Base-by-base conservation (phyloP, 1,140 invertebrate species). In the Polypedilum vanderplanki region DNA sequence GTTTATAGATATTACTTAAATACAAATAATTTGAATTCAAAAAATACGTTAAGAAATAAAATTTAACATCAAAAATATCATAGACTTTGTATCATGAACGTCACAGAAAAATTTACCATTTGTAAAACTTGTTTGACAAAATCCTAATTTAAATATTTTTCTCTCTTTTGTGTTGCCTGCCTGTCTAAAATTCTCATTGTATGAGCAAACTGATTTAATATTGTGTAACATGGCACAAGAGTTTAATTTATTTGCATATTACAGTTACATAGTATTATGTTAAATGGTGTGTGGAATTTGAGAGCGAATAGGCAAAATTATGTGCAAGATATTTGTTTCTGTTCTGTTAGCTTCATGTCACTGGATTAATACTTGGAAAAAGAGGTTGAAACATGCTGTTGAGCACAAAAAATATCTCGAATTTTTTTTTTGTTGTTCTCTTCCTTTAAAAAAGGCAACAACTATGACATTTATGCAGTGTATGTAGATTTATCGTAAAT, bases 161-260 rank as follows among this genome's bases (percentile, higher is more conserved):
- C 24, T 33, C 24, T 33, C 24, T 33, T n/a, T n/a, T n/a, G n/a
- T n/a, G 5, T 33, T 33, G 24, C 24, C 24, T n/a, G n/a, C n/a
- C n/a, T n/a, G n/a, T 3, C 24, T 3, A 33, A 33, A 33, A 33
- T 33, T 33, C 24, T 33, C 24, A 33, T 33, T 33, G 24, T 33
- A 33, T 33, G 24, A 57, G 12, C 3, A 57, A 8, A n/a, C 46
- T 57, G 46, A 57, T 57, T 57, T 57, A 57, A 57, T 57, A 57
- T 57, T 12, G 46, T 12, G 46, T 57, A 57, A 33, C 46, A 57
- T 57, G 12, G 12, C 46, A 57, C 46, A 15, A 57, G 46, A 57
- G 46, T 57, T 57, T 57, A 57, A 57, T 57, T 57, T 57, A 57
- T 57, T 57, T 57, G 46, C 46, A 57, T 57, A 57, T 57, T 57